These are phyloP conservation scores for Pao palembangensis DNA, from an alignment of 2,113 vertebrate genomes.

Conservation along the genomic window DNA sequence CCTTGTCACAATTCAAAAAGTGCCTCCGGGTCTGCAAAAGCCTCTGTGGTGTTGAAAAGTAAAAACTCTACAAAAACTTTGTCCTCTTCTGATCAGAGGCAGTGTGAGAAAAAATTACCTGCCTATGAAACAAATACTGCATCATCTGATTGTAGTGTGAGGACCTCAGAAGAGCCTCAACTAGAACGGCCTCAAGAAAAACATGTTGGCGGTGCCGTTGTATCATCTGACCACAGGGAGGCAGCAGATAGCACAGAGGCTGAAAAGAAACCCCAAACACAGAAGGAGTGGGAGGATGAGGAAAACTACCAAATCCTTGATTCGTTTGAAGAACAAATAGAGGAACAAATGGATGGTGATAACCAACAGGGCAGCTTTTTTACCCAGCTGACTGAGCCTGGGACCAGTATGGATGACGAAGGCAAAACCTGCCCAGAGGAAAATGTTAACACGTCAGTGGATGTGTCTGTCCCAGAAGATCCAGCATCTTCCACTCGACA, in stretches of 20 bases:
- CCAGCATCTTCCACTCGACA: slow-evolving; percentile 1
- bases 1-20: too few relatives aligned
- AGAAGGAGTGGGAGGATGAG: slow-evolving; percentile 1
- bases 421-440: neutral
- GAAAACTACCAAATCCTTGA: slow-evolving; percentile 24
- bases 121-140: neutral
- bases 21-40: too few relatives aligned
- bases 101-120: too few relatives aligned
- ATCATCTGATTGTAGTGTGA: neutral
- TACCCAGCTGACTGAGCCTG: neutral
- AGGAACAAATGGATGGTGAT: slow-evolving; percentile 6
- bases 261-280: slow-evolving; percentile 17
- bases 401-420: neutral
- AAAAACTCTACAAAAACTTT: neutral
- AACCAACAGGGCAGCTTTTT: neutral
- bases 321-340: slow-evolving; percentile 23
- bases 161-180: neutral
- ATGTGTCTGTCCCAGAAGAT: slow-evolving; percentile 1
- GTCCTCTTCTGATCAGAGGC: neutral
- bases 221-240: slow-evolving; percentile 24
- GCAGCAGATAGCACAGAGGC: slow-evolving; percentile 22
- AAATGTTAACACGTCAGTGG: neutral
- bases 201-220: neutral
- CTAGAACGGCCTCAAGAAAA: neutral
- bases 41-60: neutral